Evolutionary conservation across 92 coral and sea anemone genomes (phyloP), one percentile per base, ranked within the genome.

Genomic region (Phenganax marumi): DNA sequence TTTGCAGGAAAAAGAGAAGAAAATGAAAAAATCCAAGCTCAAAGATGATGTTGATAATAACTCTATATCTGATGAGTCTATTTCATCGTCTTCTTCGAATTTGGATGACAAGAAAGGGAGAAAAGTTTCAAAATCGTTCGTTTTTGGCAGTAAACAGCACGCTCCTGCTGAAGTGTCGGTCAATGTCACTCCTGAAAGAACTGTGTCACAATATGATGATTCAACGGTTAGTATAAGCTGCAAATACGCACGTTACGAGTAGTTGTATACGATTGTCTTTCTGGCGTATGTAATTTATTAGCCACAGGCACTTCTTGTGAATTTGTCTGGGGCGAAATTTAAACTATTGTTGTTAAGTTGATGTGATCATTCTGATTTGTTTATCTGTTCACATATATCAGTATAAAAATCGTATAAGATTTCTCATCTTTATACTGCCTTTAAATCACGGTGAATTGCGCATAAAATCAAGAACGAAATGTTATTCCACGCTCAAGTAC

Each of bases 161-260:
- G 92, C 93, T 17, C 98, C 98, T 1, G 93, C 97, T 6, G 91
- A 95, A 75, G 98, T 95, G 49, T 95, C 98, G 6, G 98, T 95
- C 57, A 95, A 95, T 84, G 87, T 95, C 24, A 92, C 97, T 11
- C 98, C 98, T 14, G 98, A 95, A 72, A 89, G 98, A 68, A 89
- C 97, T 1, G 12, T 48, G 26, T 77, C 82, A 8, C 82, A 77
- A 16, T 77, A 90, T 39, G 98, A 94, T 33, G 98, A 94, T 49
- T 73, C 90, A 58, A 93, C 91, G 75, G 98, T 94, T 74, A 81
- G 97, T 77, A 50, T 14, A 54, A 18, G 13, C 72, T 65, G 3
- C 13, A 33, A 8, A 14, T 56, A 14, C 22, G 22, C 63, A 14
- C 7, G 22, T 14, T 14, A 22, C 73, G 52, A 26, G 24, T 6